phyloP scores from a whole-genome alignment of 2,113 vertebrate species.

The Nannobrachium achirus region DNA sequence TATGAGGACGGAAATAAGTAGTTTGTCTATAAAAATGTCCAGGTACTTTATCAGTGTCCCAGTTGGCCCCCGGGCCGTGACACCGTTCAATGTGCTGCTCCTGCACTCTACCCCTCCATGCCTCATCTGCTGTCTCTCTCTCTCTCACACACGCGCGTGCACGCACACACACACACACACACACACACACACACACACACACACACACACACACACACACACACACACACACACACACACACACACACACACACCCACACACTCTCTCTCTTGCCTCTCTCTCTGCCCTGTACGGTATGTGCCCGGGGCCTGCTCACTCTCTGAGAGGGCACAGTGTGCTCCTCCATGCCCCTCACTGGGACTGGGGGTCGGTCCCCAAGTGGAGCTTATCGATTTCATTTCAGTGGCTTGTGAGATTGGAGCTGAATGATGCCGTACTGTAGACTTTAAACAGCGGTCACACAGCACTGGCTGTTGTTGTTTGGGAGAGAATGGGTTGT shows the following conservation, averaged over 20 bases:
- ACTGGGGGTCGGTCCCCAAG: conserved; percentile 65
- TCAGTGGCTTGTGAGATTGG: conserved; percentile 66
- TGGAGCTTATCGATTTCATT: conserved; percentile 74
- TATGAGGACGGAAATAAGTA: conserved; percentile 83
- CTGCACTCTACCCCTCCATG: conserved; percentile 45
- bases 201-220: no score
- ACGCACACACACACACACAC: no score
- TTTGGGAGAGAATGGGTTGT: conserved; percentile 38
- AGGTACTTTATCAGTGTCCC: conserved; percentile 83
- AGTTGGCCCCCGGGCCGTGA: conserved; percentile 73
- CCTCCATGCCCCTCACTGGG: conserved; percentile 50
- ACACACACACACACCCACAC: not conserved
- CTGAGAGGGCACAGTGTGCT: conserved; percentile 57
- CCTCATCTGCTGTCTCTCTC: conserved; percentile 5
- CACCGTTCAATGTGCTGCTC: conserved; percentile 71
- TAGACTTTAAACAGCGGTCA: conserved; percentile 65
- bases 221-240: no score
- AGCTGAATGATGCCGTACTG: conserved; percentile 61
- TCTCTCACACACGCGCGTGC: not conserved
- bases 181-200: no score
- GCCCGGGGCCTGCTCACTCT: conserved; percentile 58
- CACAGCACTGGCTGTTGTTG: conserved; percentile 39
- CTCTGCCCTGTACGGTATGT: conserved; percentile 56
- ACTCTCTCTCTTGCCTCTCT: conserved; percentile 13
- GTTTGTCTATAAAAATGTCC: conserved; percentile 86